These are phyloP conservation scores for Proisotoma minuta DNA, from an alignment of 2,888 invertebrate species.

Conservation along the genomic window DNA sequence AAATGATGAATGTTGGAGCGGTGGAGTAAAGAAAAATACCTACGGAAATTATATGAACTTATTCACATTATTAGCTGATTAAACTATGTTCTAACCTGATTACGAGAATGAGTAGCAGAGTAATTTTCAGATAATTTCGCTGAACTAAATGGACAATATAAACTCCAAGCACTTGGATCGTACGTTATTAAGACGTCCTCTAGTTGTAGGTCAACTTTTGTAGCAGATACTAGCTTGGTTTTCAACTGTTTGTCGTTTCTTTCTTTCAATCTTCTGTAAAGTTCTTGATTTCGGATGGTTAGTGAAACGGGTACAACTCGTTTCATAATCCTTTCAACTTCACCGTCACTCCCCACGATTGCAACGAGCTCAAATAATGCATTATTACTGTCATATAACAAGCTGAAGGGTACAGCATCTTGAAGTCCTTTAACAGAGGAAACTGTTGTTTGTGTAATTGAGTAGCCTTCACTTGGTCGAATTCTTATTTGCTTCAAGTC, in stretches of 20 bases:
- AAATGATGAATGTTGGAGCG: too few species aligned
- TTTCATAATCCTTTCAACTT: slow-evolving; percentile 6
- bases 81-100: slow-evolving; percentile 13
- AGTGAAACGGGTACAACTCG: slow-evolving; percentile 10
- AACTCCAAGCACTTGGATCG: too few species aligned
- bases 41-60: too few species aligned
- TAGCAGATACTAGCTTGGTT: background rate
- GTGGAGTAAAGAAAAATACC: too few species aligned
- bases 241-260: background rate
- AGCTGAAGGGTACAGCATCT: slow-evolving; percentile 31
- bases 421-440: slow-evolving; percentile 22
- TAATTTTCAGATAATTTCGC: slow-evolving; percentile 26
- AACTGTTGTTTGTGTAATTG: slow-evolving; percentile 29
- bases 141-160: slow-evolving; percentile 26
- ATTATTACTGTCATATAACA: slow-evolving; percentile 32
- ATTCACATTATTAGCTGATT: too few species aligned
- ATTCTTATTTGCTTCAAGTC: slow-evolving; percentile 13
- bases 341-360: background rate
- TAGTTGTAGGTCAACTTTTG: background rate
- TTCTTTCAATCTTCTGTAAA: background rate
- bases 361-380: slow-evolving; percentile 25
- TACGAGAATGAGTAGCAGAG: slow-evolving; percentile 5
- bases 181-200: too few species aligned
- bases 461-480: slow-evolving; percentile 29
- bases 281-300: background rate